A percentile compares a stretch with the other conserved stretches of the same genome.
phyloP scores from a whole-genome alignment of 2,888 invertebrate species.

The Drosophila silvestris region DNA sequence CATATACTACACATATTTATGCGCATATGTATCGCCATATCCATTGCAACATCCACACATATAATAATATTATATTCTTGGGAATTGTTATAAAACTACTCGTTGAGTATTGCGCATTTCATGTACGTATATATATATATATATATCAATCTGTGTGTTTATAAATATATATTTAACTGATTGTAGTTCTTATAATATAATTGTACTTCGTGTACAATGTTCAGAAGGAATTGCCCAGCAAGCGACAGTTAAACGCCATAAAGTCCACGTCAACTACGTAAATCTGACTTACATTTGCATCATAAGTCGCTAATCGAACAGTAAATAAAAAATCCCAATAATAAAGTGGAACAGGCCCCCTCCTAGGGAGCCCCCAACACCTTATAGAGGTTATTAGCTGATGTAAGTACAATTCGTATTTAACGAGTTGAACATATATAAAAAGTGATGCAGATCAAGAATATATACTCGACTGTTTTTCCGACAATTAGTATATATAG shows the following conservation, averaged over 20 bases:
- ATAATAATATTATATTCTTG: background rate
- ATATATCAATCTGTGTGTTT: background rate
- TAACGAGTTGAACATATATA: background rate
- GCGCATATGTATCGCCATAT: conserved; percentile 2
- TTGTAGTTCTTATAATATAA: conserved; percentile 20
- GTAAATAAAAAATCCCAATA: conserved; percentile 18
- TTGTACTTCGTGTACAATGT: conserved; percentile 42
- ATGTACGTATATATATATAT: background rate
- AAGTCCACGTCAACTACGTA: conserved; percentile 40
- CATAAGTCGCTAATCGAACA: conserved; percentile 44
- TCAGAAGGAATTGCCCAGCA: conserved; percentile 39
- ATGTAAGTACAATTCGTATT: background rate
- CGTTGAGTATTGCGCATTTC: conserved; percentile 33
- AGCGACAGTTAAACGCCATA: conserved; percentile 34
- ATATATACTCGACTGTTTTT: background rate
- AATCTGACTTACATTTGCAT: conserved; percentile 46
- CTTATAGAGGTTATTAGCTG: background rate
- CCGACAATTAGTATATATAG: background rate
- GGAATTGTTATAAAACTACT: conserved; percentile 28
- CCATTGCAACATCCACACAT: conserved; percentile 14
- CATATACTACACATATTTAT: conserved; percentile 6
- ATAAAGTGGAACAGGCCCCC: conserved; percentile 33
- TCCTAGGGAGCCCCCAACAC: background rate
- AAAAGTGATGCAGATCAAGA: background rate
- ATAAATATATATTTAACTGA: conserved; percentile 2